These are phyloP conservation scores for Blastobasis lacticolella DNA, from an alignment of 2,888 invertebrate genomes.

Conservation along the genomic window DNA sequence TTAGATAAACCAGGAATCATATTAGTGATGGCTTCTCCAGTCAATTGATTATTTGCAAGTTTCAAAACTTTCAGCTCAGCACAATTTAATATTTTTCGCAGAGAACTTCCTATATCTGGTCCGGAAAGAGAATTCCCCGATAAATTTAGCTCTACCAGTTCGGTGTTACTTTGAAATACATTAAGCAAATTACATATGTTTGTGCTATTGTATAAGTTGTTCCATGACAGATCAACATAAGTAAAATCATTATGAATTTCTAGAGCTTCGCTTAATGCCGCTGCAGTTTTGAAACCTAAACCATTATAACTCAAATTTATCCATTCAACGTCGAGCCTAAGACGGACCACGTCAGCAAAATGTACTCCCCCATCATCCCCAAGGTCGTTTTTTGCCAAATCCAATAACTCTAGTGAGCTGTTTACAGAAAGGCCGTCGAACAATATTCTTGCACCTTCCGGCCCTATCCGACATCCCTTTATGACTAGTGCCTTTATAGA, in stretches of 20 bases:
- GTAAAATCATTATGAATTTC: conserved; percentile 24
- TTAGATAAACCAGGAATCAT: conserved; percentile 14
- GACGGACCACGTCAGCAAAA: conserved; percentile 18
- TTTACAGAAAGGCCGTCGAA: conserved; percentile 19
- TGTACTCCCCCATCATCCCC: conserved; percentile 19
- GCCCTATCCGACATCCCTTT: conserved; percentile 25
- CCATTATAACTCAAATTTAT: conserved; percentile 23
- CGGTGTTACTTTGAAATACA: conserved; percentile 16
- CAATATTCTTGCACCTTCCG: conserved; percentile 19
- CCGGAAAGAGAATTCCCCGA: conserved; percentile 27
- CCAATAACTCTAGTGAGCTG: conserved; percentile 17
- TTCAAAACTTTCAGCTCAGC: conserved; percentile 15
- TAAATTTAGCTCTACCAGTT: conserved; percentile 21
- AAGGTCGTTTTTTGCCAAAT: conserved; percentile 22
- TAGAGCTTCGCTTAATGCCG: conserved; percentile 19
- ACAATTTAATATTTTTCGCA: conserved; percentile 15
- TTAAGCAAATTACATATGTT: conserved; percentile 19
- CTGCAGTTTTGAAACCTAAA: conserved; percentile 17
- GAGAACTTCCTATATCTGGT: conserved; percentile 14
- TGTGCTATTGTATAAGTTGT: conserved; percentile 21
- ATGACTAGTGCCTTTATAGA: conserved; percentile 22
- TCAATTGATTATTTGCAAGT: conserved; percentile 23
- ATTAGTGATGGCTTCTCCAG: conserved; percentile 13
- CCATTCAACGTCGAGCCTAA: conserved; percentile 17
- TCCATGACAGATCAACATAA: conserved; percentile 29